Percentiles rank a stretch among this genome's conserved stretches.
Conservation (phyloP, 2,888 invertebrate genomes). For the Sesamia inferens region DNA sequence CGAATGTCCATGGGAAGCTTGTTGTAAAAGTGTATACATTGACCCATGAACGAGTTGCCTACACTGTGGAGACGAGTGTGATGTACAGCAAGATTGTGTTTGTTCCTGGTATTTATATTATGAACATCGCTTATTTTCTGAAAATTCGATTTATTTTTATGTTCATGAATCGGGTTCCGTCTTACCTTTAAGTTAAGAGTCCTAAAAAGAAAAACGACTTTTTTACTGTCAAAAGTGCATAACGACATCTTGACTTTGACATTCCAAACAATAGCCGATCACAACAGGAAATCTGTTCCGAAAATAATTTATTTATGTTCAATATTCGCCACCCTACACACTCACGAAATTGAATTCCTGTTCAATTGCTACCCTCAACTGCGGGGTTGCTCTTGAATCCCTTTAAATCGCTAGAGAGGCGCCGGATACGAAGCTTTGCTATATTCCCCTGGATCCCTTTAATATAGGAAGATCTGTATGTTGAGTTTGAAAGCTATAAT, state of each 20-base stretch:
- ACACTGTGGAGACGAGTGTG: too few relatives aligned
- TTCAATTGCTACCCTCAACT: slow-evolving; percentile 46
- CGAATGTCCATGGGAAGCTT: too few relatives aligned
- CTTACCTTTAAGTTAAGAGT: too few relatives aligned
- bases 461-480: slow-evolving; percentile 24
- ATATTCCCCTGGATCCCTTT: slow-evolving; percentile 5
- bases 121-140: too few relatives aligned
- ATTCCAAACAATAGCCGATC: not conserved
- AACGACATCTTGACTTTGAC: not conserved
- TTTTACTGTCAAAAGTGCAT: too few relatives aligned
- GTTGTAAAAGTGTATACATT: too few relatives aligned
- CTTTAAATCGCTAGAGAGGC: slow-evolving; percentile 42
- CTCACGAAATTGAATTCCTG: slow-evolving; percentile 41
- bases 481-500: not conserved
- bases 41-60: too few relatives aligned
- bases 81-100: too few relatives aligned
- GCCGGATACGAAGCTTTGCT: slow-evolving; percentile 17
- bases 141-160: too few relatives aligned
- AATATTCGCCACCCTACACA: not conserved
- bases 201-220: too few relatives aligned
- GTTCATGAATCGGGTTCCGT: too few relatives aligned
- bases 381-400: slow-evolving; percentile 23
- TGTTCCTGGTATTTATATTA: too few relatives aligned
- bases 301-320: slow-evolving; percentile 25
- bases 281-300: not conserved